Base-by-base conservation (phyloP, 2,113 vertebrate species). In the Microtus oregoni region DNA sequence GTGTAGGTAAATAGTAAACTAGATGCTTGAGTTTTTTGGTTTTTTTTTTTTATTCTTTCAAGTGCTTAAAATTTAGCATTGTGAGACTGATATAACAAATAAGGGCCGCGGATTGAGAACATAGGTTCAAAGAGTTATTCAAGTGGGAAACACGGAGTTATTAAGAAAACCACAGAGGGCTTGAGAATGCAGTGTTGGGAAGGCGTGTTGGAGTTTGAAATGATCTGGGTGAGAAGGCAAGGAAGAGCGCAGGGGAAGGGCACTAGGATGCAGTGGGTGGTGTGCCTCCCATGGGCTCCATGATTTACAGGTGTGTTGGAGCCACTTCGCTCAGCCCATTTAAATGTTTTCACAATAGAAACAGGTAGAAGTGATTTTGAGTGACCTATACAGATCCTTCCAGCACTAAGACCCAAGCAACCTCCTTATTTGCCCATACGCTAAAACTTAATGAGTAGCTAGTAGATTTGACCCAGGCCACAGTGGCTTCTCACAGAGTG, bases 111-210 rank as follows among this genome's bases (percentile, higher is more conserved):
- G 19, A 86, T 0, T 7, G 95, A 22, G 65, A 86, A 85, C 3
- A 52, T 28, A 70, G 13, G 20, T 55, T 89, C 61, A 90, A 82
- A 90, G 6, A 3, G 32, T 82, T 30, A 88, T 52, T 61, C 76
- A 82, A 81, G 50, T 55, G 28, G 10, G 89, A 32, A 52, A 8
- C 28, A 67, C 68, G 30, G 70, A 94, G 92, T 93, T 89, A 26
- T 76, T 52, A 88, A 86, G 90, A 94, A 90, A 94, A 93, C 72
- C 47, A 68, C 72, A 55, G 30, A 77, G 20, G 38, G 38, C 35
- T 89, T 77, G 58, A 81, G 44, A 72, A 63, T 61, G 55, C n/a
- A 44, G 55, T 61, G 47, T 17, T 55, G 52, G 17, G 50, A 67
- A 87, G 78, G 87, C 26, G 79, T 92, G 20, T 11, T 41, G 32